These are phyloP conservation scores for Drosophila pachea DNA, from an alignment of 1,140 invertebrate species.

Conservation along the genomic window DNA sequence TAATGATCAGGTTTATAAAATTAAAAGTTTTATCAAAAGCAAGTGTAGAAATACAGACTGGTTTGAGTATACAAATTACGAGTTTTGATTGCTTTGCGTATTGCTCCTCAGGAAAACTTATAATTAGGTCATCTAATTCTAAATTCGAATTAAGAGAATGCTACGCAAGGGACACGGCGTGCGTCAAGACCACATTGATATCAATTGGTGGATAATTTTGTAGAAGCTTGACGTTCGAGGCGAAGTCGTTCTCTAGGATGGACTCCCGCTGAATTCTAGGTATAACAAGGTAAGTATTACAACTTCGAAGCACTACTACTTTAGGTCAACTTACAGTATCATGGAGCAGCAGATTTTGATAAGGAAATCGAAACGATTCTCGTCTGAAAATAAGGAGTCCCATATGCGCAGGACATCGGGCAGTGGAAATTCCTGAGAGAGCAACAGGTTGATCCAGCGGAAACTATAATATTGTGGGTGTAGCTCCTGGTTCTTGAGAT, in stretches of 20 bases:
- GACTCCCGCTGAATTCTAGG: conserved; percentile 88
- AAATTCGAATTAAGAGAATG: conserved; percentile 20
- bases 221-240: conserved; percentile 94
- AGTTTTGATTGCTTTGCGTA: conserved; percentile 54
- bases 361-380: conserved; percentile 92
- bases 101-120: conserved; percentile 30
- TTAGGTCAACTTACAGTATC: conserved; percentile 88
- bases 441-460: conserved; percentile 94
- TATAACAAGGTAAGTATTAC: conserved; percentile 56
- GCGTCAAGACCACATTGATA: conserved; percentile 79
- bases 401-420: conserved; percentile 97
- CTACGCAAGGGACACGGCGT: conserved; percentile 65
- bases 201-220: conserved; percentile 90
- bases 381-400: conserved; percentile 96
- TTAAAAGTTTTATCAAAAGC: conserved; percentile 58
- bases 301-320: not conserved
- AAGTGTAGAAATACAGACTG: conserved; percentile 32
- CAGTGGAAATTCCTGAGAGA: conserved; percentile 98
- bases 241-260: conserved; percentile 92
- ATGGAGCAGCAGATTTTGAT: conserved; percentile 96
- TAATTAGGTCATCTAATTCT: conserved; percentile 1
- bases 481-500: conserved; percentile 89
- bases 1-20: conserved; percentile 53
- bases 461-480: conserved; percentile 94
- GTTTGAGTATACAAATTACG: conserved; percentile 24